phyloP scores from a whole-genome alignment of 2,113 vertebrate species.

The Mustelus asterias region DNA sequence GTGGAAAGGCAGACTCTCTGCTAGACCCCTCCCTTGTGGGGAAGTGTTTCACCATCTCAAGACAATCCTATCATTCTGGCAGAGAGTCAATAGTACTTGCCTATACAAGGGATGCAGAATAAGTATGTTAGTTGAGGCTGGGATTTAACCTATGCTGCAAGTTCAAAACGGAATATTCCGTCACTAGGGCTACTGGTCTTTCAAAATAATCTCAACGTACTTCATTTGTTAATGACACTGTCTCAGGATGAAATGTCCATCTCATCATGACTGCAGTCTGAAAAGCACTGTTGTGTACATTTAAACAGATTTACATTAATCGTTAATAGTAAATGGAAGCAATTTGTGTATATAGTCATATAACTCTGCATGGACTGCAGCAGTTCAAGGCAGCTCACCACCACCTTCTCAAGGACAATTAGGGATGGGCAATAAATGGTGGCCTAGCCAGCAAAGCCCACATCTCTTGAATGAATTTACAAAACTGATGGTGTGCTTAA shows the following conservation, averaged over 20 bases:
- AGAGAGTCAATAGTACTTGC: background rate
- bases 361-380: too few relatives aligned
- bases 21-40: background rate
- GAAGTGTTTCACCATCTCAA: background rate
- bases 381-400: too few relatives aligned
- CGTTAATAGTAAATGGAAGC: background rate
- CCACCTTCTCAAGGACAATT: too few relatives aligned
- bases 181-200: too few relatives aligned
- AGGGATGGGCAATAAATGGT: too few relatives aligned
- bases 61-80: background rate
- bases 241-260: background rate
- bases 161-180: background rate
- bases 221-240: background rate
- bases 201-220: background rate
- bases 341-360: background rate
- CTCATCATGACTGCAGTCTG: background rate
- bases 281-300: background rate
- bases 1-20: background rate
- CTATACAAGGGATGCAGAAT: background rate
- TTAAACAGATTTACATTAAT: background rate
- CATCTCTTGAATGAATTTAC: too few relatives aligned
- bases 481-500: background rate
- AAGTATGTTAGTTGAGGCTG: background rate
- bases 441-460: too few relatives aligned
- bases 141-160: background rate